Conservation (phyloP, 2,113 vertebrate genomes). For the Calyptomena viridis region DNA sequence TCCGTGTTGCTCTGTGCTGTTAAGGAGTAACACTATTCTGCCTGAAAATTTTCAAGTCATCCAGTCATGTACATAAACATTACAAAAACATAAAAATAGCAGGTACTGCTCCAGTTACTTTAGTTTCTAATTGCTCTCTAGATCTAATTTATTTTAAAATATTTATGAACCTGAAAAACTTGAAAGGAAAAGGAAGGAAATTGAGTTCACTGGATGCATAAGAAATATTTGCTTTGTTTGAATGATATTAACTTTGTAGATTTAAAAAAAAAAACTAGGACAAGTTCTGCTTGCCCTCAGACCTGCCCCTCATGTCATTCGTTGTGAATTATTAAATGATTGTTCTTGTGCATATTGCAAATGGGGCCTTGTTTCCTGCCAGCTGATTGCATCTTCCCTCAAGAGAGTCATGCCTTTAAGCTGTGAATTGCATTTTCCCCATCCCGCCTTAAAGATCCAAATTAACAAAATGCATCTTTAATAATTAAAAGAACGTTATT, state of each 20-base stretch:
- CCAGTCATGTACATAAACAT: background rate
- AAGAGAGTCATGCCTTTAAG: constrained; percentile 65
- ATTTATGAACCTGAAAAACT: constrained; percentile 15
- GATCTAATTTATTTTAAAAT: constrained; percentile 7
- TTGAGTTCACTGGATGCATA: background rate
- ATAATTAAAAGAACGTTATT: constrained; percentile 72
- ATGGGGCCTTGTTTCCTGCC: constrained; percentile 70
- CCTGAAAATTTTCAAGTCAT: background rate
- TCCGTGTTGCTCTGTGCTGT: background rate
- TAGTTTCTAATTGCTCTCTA: background rate
- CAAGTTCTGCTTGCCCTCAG: constrained; percentile 34
- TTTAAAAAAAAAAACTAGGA: background rate
- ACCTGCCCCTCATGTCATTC: constrained; percentile 46
- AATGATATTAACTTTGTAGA: constrained; percentile 22
- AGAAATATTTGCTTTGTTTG: constrained; percentile 14
- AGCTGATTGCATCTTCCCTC: constrained; percentile 64
- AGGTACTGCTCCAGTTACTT: constrained; percentile 15
- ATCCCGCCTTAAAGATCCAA: constrained; percentile 43
- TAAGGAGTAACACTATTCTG: background rate
- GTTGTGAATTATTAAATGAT: constrained; percentile 71
- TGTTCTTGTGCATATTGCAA: constrained; percentile 63
- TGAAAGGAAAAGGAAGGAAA: constrained; percentile 2
- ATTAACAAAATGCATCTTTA: constrained; percentile 75
- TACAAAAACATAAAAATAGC: background rate
- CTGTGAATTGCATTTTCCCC: constrained; percentile 39